Evolutionary conservation across 53 echinoderm and acorn worm genomes (phyloP), one percentile per base, ranked within the genome.

Genomic region (Temnopleurus reevesii): DNA sequence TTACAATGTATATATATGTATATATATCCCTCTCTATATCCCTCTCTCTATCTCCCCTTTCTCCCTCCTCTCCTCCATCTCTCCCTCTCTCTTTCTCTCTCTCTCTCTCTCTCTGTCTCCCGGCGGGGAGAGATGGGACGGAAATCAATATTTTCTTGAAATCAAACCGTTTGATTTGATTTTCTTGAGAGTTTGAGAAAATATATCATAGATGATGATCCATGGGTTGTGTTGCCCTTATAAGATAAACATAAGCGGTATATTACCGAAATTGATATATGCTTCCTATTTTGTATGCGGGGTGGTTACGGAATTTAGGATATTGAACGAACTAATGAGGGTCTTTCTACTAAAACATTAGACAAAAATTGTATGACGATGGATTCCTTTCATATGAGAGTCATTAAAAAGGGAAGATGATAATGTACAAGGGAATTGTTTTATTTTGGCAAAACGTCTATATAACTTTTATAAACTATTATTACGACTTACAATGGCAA

Each of bases 111-210:
- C n/a, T n/a, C n/a, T n/a, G n/a, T n/a, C n/a, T 10, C 53, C 15
- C 53, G 53, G 13, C 10, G 49, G 30, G 46, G 46, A 46, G 49
- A 79, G 49, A 47, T 49, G 27, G 46, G 46, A 47, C 17, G 28
- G 79, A 79, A 49, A 79, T 79, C 79, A 79, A 79, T 79, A 79
- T 47, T 79, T 51, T 79, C 79, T 79, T 47, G 79, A 79, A 49
- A 79, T 79, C 46, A 7, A 49, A 49, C 27, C 46, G 46, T 79
- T 79, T 79, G 79, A 79, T 79, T 79, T 79, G 79, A 79, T 79
- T 79, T 79, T 79, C 46, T 49, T 28, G 49, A 79, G 79, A 23
- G 27, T 36, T 49, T 65, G 7, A 28, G 23, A 46, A 79, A 79
- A 79, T 47, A 79, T 26, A 79, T 27, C 46, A 30, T 12, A 26